Conservation (phyloP, 2,113 vertebrate genomes). For the Protomyctophum bolini region DNA sequence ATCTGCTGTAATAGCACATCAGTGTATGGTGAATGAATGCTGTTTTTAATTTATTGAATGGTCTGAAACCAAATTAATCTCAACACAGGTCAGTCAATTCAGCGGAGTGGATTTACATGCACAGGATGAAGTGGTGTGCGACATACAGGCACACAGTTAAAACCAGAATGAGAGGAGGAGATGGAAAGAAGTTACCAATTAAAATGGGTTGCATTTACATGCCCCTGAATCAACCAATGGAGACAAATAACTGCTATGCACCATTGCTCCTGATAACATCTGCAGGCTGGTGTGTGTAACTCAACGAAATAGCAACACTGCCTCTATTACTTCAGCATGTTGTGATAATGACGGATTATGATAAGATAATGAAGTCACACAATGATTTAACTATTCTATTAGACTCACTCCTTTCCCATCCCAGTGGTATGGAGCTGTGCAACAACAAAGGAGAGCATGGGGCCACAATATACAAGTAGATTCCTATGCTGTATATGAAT, state of each 20-base stretch:
- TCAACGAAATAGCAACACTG: conserved; percentile 11
- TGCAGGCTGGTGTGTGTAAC: conserved; percentile 10
- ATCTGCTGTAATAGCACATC: too few species aligned
- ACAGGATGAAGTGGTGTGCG: conserved; percentile 18
- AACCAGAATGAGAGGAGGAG: conserved; percentile 28
- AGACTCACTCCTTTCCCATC: not conserved
- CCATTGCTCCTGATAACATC: conserved; percentile 15
- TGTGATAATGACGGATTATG: conserved; percentile 31
- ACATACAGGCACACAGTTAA: conserved; percentile 40
- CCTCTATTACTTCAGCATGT: conserved; percentile 19
- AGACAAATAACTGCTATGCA: conserved; percentile 34
- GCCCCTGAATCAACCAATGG: conserved; percentile 1
- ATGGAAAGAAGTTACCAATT: conserved; percentile 60
- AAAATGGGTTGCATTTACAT: conserved; percentile 40
- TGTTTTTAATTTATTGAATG: conserved; percentile 40
- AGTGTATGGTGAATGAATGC: conserved; percentile 7
- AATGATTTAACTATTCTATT: conserved; percentile 33
- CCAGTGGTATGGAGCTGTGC: not conserved
- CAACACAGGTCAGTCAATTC: conserved; percentile 13
- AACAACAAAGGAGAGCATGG: not conserved
- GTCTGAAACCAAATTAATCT: conserved; percentile 52
- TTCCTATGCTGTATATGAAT: not conserved
- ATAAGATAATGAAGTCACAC: conserved; percentile 24
- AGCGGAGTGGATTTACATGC: conserved; percentile 37
- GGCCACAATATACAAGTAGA: too few species aligned